Evolutionary conservation across 2,888 invertebrate genomes (phyloP).

Genomic region (Halictus quadricinctus): DNA sequence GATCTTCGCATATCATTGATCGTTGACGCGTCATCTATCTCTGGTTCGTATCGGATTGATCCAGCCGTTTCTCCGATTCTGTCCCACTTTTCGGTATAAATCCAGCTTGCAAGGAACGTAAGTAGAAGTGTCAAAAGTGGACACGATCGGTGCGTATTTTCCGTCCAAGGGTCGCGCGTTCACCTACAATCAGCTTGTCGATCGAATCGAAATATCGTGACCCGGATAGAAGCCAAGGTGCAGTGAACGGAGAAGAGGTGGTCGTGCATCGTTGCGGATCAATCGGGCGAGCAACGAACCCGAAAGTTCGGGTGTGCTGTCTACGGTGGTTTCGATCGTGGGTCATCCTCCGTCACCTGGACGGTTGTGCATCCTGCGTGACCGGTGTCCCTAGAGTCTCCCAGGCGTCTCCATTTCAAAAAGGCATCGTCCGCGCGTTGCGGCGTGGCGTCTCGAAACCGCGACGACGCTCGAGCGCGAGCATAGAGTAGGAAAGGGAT

Average conservation of each 20-base stretch:
- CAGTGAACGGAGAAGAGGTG: neutral
- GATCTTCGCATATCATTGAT: neutral
- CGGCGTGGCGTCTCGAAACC: neutral
- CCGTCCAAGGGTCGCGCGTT: neutral
- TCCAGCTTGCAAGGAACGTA: neutral
- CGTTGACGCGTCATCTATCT: neutral
- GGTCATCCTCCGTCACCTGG: neutral
- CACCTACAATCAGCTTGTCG: neutral
- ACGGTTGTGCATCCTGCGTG: neutral
- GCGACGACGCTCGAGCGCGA: constrained; percentile 11
- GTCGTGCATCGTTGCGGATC: neutral
- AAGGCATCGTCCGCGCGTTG: neutral
- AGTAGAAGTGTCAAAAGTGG: neutral
- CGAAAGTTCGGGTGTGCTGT: neutral
- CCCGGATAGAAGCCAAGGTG: neutral
- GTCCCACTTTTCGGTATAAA: neutral
- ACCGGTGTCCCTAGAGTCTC: constrained; percentile 4
- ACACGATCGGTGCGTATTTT: neutral
- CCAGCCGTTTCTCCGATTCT: neutral
- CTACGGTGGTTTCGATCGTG: neutral
- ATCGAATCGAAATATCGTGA: neutral
- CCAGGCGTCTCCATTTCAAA: constrained; percentile 62
- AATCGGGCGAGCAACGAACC: neutral
- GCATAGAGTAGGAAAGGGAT: constrained; percentile 14
- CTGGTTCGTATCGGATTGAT: neutral